Base-by-base conservation (phyloP, 2,113 vertebrate genomes). In the Cyanoliseus patagonus region DNA sequence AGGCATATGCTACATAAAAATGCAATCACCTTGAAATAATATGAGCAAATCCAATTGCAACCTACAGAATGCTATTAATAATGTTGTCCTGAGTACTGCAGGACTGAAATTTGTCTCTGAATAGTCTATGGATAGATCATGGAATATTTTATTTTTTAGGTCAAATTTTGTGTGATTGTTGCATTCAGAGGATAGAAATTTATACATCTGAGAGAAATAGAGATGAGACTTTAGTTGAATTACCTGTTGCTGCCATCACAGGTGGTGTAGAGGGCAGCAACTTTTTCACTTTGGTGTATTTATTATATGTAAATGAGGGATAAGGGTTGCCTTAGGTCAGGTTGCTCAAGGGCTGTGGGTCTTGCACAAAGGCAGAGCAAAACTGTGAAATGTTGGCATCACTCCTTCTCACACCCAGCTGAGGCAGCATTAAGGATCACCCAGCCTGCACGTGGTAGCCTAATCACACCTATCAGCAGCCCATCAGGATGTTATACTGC, bases 1-100 rank as follows among this genome's bases (percentile, higher is more conserved):
- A 95, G 92, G 95, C 98, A 98, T 98, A 98, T 98, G 97, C 93
- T 97, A 94, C 94, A 97, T 97, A 96, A 98, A 98, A 96, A 97
- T 81, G 95, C 95, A 98, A 96, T 98, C 98, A 98, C 98, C 98
- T 98, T 98, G 98, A 98, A 98, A 98, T 96, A 97, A 95, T 91
- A 84, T 78, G 96, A 92, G 66, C 62, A 95, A 97, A 95, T 39
- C 82, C 93, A 66, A 42, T 80, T 96, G 94, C 95, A 97, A 95
- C 87, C 88, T 95, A 89, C 77, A 92, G 91, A 92, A 97, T 52
- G 51, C 78, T 92, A 42, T 66, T 80, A 77, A 68, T 75, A 78
- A 41, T 49, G 30, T 76, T 35, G 23, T 44, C 22, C 30, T 75
- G 57, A 87, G 41, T 47, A 55, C 19, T 67, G 13, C 20, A 44